Evolutionary conservation across 2,113 vertebrate species (phyloP).

Genomic region (Rissa tridactyla): DNA sequence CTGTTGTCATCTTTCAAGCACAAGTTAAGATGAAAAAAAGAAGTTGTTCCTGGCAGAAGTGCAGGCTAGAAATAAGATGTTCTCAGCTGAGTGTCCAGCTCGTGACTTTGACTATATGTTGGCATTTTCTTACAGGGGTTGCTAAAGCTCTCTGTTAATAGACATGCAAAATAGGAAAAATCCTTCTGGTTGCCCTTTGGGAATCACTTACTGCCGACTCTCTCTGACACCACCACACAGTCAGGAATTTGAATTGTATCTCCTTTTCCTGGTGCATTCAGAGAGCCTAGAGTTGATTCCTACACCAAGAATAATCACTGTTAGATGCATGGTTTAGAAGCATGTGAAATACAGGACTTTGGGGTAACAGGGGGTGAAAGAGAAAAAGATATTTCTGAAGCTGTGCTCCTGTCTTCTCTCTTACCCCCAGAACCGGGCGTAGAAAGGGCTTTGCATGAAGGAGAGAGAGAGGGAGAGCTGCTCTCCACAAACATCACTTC

Average conservation of each 20-base stretch:
- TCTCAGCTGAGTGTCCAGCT: not conserved
- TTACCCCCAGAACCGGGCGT: not conserved
- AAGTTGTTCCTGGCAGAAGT: not conserved
- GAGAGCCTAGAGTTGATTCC: not conserved
- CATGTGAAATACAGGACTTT: not conserved
- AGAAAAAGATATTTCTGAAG: not conserved
- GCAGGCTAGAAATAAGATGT: not conserved
- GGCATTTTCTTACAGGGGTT: not conserved
- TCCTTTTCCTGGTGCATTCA: not conserved
- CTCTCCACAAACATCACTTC: not conserved
- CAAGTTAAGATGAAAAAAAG: not conserved
- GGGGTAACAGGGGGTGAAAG: not conserved
- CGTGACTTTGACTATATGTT: accelerated
- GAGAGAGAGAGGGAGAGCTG: not conserved
- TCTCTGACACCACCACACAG: not conserved
- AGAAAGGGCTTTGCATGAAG: not conserved
- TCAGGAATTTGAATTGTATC: not conserved
- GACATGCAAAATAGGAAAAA: not conserved
- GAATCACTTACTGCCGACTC: not conserved
- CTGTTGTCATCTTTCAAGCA: not conserved
- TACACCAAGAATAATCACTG: not conserved
- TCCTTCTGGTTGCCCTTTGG: not conserved
- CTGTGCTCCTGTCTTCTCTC: not conserved
- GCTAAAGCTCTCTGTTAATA: not conserved
- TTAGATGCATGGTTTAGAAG: not conserved